Evolutionary conservation across 2,113 vertebrate genomes (phyloP), one percentile per base, ranked within the genome.

Genomic region (Oenanthe melanoleuca): DNA sequence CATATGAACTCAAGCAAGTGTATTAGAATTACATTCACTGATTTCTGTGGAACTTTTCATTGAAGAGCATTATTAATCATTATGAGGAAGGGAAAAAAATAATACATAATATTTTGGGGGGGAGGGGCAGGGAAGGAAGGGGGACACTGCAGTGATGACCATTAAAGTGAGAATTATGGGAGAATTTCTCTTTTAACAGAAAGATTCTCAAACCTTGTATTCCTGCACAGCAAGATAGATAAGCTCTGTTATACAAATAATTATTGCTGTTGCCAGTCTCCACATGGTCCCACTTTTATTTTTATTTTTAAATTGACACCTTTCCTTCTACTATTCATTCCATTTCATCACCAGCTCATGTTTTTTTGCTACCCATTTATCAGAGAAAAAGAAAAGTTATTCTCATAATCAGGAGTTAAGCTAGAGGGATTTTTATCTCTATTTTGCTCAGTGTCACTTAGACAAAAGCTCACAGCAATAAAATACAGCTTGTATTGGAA

Each of bases 231-330:
- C 95, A 87, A 95, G 95, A 56, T 44, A 87, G 66, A 80, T 80
- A 87, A 92, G 53, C 60, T 96, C 80, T 74, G 53, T 74, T 91
- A 87, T 96, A 93, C 60, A 92, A 95, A 89, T 86, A 96, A 96
- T 96, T 95, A 94, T 83, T 93, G 78, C 69, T 93, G 85, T 80
- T 95, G 75, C 49, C 74, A 60, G 73, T 85, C 94, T 94, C 94
- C 92, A 88, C 86, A 91, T 93, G 92, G 59, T 82, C 65, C 67
- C 83, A 85, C 63, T 94, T 94, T 96, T 93, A 94, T 84, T 96
- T 97, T 95, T 96, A 95, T 96, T 97, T 97, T 90, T 92, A 95
- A 96, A 97, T 96, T 97, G 92, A 95, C 94, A 96, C 92, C 89
- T 96, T 95, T 88, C 86, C n/a, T 70, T 94, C 86, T 49, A 23